phyloP scores from a whole-genome alignment of 2,113 vertebrate species.

The Scalopus aquaticus region DNA sequence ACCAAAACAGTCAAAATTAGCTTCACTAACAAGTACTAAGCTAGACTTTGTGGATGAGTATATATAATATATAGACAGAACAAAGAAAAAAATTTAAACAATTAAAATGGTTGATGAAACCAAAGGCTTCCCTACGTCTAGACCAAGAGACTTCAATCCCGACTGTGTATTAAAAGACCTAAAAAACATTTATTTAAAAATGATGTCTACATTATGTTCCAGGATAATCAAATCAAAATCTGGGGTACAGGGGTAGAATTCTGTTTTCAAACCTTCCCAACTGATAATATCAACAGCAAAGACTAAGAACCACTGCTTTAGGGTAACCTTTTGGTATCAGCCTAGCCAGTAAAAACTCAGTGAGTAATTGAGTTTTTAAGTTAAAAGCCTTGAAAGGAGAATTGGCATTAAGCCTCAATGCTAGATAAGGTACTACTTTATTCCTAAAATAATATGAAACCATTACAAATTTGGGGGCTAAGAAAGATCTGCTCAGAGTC shows the following conservation, averaged over 20 bases:
- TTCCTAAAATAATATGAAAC: not conserved
- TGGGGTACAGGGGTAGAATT: not conserved
- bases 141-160: not conserved
- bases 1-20: not conserved
- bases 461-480: not conserved
- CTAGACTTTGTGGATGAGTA: not conserved
- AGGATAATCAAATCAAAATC: constrained; percentile 9
- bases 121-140: not conserved
- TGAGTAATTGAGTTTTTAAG: not conserved
- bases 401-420: not conserved
- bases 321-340: not conserved
- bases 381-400: not conserved
- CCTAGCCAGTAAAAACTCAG: not conserved
- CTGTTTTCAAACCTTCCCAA: not conserved
- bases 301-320: not conserved
- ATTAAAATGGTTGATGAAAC: not conserved
- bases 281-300: not conserved
- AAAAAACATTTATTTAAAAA: too few relatives aligned
- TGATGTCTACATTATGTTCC: not conserved
- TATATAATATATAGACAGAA: not conserved
- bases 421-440: not conserved
- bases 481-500: not conserved
- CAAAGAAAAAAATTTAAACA: constrained; percentile 25
- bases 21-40: not conserved
- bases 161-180: too few relatives aligned